Percentiles rank a stretch among this genome's conserved stretches.
Evolutionary conservation across 2,113 vertebrate species (phyloP).

Genomic region (Gadus chalcogrammus): DNA sequence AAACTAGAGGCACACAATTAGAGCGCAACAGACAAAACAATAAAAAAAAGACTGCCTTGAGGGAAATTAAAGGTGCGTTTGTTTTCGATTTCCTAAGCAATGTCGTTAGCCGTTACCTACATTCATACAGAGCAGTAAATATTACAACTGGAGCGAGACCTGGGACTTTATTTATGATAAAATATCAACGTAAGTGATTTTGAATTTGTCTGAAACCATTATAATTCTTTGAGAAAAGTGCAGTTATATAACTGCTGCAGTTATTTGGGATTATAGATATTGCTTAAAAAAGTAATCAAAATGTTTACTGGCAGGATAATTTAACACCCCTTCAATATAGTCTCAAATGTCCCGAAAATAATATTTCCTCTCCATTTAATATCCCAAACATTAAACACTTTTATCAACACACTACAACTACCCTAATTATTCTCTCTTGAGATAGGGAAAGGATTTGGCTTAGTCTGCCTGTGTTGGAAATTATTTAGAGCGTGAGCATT

Average conservation of each 20-base stretch:
- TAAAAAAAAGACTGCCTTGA: constrained; percentile 7
- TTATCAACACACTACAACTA: constrained; percentile 8
- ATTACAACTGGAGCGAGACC: constrained; percentile 21
- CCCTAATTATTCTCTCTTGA: constrained; percentile 10
- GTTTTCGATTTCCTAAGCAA: constrained; percentile 6
- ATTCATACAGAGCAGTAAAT: constrained; percentile 21
- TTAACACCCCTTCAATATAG: constrained; percentile 37
- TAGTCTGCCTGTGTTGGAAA: background rate
- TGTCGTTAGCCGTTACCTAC: background rate
- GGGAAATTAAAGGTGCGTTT: background rate
- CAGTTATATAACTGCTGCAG: constrained; percentile 20
- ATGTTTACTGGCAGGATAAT: constrained; percentile 42
- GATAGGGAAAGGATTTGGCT: constrained; percentile 15
- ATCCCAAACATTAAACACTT: constrained; percentile 27
- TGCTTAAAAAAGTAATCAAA: constrained; percentile 38
- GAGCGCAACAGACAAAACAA: background rate
- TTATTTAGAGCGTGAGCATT: constrained; percentile 13
- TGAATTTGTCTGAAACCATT: constrained; percentile 16
- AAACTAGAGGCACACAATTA: too few species aligned
- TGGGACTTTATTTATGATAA: constrained; percentile 24
- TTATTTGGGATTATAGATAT: constrained; percentile 32
- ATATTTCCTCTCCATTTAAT: constrained; percentile 20
- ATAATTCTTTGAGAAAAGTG: constrained; percentile 13
- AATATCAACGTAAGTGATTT: constrained; percentile 2
- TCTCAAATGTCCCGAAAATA: background rate